Conservation (phyloP, 2,113 vertebrate species). For the Chionomys nivalis region DNA sequence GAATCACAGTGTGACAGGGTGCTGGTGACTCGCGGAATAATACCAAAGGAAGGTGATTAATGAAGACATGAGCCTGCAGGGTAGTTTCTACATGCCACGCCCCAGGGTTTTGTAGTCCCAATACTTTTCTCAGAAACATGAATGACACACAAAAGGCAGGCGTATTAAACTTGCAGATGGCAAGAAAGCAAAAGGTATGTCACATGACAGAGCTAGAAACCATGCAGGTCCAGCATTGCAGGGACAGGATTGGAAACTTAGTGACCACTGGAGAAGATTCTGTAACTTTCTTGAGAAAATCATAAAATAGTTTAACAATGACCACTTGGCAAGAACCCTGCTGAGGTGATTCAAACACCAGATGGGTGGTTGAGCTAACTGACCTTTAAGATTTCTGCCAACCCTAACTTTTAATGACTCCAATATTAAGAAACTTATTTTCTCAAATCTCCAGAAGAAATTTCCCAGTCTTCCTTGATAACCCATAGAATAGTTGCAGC, state of each 20-base stretch:
- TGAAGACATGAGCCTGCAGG: constrained; percentile 44
- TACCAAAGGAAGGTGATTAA: constrained; percentile 26
- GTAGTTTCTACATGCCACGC: not conserved
- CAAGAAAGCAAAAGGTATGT: constrained; percentile 57
- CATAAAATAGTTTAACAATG: constrained; percentile 79
- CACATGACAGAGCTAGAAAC: constrained; percentile 61
- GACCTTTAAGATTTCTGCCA: constrained; percentile 79
- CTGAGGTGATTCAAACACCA: constrained; percentile 77
- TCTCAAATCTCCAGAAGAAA: constrained; percentile 66
- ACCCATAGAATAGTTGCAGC: constrained; percentile 48
- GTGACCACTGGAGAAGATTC: constrained; percentile 68
- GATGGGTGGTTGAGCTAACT: constrained; percentile 71
- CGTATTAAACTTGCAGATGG: constrained; percentile 49
- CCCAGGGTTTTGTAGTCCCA: not conserved
- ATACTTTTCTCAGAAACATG: constrained; percentile 59
- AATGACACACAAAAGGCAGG: constrained; percentile 63
- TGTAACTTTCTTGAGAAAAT: constrained; percentile 69
- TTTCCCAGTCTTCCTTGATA: constrained; percentile 60
- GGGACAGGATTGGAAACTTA: constrained; percentile 53
- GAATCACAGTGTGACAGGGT: constrained; percentile 18
- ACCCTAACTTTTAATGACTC: constrained; percentile 70
- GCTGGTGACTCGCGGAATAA: constrained; percentile 4
- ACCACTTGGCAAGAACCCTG: constrained; percentile 68
- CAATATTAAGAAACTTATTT: constrained; percentile 59
- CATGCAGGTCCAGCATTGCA: constrained; percentile 54